Evolutionary conservation across 1,140 invertebrate species (phyloP).

Genomic region (Calephelis nemesis): DNA sequence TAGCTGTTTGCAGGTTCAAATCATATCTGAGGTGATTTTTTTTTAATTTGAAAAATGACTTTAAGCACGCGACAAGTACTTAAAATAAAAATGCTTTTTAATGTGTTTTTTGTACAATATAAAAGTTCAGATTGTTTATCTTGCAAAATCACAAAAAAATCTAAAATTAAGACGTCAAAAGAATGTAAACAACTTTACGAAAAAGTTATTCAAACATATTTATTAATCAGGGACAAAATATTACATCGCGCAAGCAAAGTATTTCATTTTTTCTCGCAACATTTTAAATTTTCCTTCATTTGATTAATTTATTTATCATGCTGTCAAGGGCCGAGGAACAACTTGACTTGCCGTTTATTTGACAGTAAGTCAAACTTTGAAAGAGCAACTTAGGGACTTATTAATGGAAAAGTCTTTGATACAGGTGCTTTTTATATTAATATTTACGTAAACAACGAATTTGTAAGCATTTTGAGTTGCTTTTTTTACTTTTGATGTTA

Average conservation of each 20-base stretch:
- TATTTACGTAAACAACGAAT: conserved; percentile 10
- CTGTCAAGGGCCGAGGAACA: background rate
- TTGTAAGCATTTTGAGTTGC: conserved; percentile 8
- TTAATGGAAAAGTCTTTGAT: conserved; percentile 12
- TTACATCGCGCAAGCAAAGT: background rate
- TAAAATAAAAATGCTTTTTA: too few relatives aligned
- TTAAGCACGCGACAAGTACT: too few relatives aligned
- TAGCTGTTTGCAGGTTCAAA: too few relatives aligned
- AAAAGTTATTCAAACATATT: too few relatives aligned
- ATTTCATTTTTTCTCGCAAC: background rate
- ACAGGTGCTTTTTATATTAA: conserved; percentile 4
- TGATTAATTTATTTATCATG: conserved; percentile 1
- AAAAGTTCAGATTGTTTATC: too few relatives aligned
- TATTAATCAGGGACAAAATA: too few relatives aligned
- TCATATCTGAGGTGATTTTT: too few relatives aligned
- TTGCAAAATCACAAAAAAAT: too few relatives aligned
- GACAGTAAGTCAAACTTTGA: conserved; percentile 1
- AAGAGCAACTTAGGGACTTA: conserved; percentile 10
- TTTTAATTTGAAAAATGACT: too few relatives aligned
- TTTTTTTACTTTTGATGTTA: background rate
- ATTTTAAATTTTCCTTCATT: background rate
- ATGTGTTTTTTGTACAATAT: too few relatives aligned
- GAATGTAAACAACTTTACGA: too few relatives aligned
- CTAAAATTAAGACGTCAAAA: too few relatives aligned
- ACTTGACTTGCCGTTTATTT: conserved; percentile 1